A percentile compares a stretch with the other conserved stretches of the same genome.
These are phyloP conservation scores for Caracal caracal DNA, from an alignment of 2,113 vertebrate genomes.

Conservation along the genomic window DNA sequence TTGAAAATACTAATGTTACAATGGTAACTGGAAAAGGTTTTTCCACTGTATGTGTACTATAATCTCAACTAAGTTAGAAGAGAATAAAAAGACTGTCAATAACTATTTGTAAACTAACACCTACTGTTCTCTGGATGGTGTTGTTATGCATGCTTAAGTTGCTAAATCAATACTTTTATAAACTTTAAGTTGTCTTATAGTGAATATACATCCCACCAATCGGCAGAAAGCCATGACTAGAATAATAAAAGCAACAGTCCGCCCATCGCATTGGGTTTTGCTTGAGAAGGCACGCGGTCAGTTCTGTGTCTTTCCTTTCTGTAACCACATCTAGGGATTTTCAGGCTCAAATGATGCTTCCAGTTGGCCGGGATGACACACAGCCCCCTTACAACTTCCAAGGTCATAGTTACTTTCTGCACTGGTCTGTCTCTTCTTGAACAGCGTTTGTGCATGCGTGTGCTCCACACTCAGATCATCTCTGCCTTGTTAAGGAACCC, in stretches of 20 bases:
- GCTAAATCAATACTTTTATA: background rate
- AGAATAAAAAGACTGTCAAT: background rate
- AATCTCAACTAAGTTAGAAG: conserved; percentile 2
- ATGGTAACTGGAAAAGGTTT: background rate
- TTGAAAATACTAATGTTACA: background rate
- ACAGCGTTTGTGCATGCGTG: too few species aligned
- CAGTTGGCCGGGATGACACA: background rate
- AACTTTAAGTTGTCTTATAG: background rate
- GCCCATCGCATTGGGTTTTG: background rate
- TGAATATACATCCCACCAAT: background rate
- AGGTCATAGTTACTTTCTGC: fast-evolving
- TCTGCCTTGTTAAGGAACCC: background rate
- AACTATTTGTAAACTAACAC: background rate
- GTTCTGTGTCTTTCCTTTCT: background rate
- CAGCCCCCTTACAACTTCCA: background rate
- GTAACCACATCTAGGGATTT: background rate
- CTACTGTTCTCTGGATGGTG: background rate
- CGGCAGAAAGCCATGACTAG: background rate
- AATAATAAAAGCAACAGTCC: background rate
- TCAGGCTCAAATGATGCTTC: background rate
- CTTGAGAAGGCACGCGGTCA: background rate
- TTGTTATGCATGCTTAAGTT: background rate
- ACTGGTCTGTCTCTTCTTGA: background rate
- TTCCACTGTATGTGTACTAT: background rate
- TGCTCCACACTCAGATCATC: background rate